Percentiles rank a stretch among this genome's conserved stretches.
phyloP scores from a whole-genome alignment of 2,888 invertebrate species.

The Microdon myrmicae region DNA sequence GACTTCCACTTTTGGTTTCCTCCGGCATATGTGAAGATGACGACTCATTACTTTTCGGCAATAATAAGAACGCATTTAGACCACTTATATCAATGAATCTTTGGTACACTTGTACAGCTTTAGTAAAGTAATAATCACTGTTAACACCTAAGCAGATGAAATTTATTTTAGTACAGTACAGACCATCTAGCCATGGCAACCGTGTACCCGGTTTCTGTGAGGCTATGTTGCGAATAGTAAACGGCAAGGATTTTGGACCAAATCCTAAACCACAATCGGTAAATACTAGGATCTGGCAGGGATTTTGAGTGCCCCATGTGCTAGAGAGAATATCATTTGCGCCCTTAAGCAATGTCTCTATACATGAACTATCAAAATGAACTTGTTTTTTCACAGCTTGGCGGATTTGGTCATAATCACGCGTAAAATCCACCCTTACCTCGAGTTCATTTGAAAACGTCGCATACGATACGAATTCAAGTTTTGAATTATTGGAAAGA shows the following conservation, averaged over 20 bases:
- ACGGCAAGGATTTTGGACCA: slow-evolving; percentile 69
- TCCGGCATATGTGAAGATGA: slow-evolving; percentile 10
- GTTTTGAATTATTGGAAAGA: slow-evolving; percentile 60
- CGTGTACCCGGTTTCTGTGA: slow-evolving; percentile 56
- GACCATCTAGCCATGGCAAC: slow-evolving; percentile 78
- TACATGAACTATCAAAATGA: slow-evolving; percentile 87
- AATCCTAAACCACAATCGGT: slow-evolving; percentile 81
- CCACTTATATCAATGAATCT: slow-evolving; percentile 82
- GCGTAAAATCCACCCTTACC: slow-evolving; percentile 85
- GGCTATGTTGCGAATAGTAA: slow-evolving; percentile 67
- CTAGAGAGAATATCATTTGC: slow-evolving; percentile 81
- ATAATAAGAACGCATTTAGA: slow-evolving; percentile 72
- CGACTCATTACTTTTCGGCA: slow-evolving; percentile 69
- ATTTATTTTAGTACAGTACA: slow-evolving; percentile 84
- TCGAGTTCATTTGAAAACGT: slow-evolving; percentile 62
- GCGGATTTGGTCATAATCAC: slow-evolving; percentile 85
- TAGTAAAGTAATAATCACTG: slow-evolving; percentile 71
- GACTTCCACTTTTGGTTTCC: slow-evolving; percentile 26
- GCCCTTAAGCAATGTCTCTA: slow-evolving; percentile 82
- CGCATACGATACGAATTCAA: slow-evolving; percentile 62
- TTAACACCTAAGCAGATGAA: slow-evolving; percentile 76
- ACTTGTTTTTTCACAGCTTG: slow-evolving; percentile 80
- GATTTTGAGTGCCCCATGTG: slow-evolving; percentile 90
- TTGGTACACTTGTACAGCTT: slow-evolving; percentile 71
- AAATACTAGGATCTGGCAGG: slow-evolving; percentile 82